Evolutionary conservation across 2,113 vertebrate genomes (phyloP).

Genomic region (Lathamus discolor): DNA sequence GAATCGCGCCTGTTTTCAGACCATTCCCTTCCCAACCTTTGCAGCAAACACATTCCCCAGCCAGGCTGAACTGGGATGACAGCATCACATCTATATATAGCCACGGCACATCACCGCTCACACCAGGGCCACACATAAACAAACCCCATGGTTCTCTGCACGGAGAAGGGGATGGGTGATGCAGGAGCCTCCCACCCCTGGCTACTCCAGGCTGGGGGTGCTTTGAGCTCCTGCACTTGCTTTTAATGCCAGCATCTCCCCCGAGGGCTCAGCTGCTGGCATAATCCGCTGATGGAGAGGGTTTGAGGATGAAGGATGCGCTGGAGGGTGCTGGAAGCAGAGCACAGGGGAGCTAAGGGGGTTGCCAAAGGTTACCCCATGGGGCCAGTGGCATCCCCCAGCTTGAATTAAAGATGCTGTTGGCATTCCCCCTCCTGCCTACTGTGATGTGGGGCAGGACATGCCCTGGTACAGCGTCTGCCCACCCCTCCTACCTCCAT

Average conservation of each 20-base stretch:
- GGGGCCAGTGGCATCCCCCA: background rate
- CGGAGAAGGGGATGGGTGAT: background rate
- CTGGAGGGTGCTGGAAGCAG: background rate
- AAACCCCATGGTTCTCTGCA: background rate
- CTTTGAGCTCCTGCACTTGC: background rate
- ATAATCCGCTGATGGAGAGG: background rate
- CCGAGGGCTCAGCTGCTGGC: background rate
- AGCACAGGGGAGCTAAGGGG: background rate
- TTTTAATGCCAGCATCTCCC: background rate
- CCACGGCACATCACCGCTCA: background rate
- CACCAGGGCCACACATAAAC: slow-evolving; percentile 45
- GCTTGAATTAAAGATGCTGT: background rate
- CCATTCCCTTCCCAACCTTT: slow-evolving; percentile 10
- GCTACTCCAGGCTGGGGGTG: background rate
- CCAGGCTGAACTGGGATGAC: slow-evolving; percentile 56
- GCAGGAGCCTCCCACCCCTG: background rate
- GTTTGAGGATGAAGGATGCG: background rate
- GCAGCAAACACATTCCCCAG: slow-evolving; percentile 53
- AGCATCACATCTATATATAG: slow-evolving; percentile 55
- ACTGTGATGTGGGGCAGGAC: background rate
- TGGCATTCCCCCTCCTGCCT: background rate
- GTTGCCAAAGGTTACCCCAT: background rate
- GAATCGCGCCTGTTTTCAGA: background rate
- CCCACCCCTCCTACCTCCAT: background rate
- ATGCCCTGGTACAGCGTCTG: background rate